These are phyloP conservation scores for Sebastes iracundus DNA, from an alignment of 2,797 vertebrate species.

Conservation along the genomic window DNA sequence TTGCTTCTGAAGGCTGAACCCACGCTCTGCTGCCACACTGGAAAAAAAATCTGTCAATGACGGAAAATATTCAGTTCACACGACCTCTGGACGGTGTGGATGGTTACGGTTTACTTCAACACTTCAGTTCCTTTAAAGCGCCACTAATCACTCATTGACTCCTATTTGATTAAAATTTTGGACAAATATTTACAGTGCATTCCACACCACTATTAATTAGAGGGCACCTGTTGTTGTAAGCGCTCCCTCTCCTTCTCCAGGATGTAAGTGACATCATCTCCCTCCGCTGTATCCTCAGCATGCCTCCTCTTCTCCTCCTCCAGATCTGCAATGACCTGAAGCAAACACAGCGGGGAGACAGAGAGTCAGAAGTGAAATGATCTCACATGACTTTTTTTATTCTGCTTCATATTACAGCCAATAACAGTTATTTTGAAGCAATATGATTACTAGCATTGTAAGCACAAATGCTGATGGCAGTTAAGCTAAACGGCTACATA, in stretches of 20 bases:
- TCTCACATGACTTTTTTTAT: neutral
- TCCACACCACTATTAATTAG: neutral
- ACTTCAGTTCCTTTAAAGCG: neutral
- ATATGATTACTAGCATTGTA: neutral
- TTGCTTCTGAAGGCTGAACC: too few relatives aligned
- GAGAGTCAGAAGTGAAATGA: slow-evolving; percentile 15
- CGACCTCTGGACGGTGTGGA: neutral
- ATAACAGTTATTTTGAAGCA: neutral
- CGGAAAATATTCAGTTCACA: too few relatives aligned
- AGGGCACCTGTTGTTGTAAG: slow-evolving; percentile 92
- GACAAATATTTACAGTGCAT: neutral
- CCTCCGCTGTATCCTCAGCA: slow-evolving; percentile 95
- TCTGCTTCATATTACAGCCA: neutral
- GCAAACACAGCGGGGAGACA: slow-evolving; percentile 56
- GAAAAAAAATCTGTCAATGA: too few relatives aligned
- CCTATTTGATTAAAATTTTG: neutral
- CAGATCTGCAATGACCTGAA: slow-evolving; percentile 95
- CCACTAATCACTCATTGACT: neutral
- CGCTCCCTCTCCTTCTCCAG: slow-evolving; percentile 96
- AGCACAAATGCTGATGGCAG: neutral
- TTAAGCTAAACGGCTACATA: neutral
- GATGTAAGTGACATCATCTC: slow-evolving; percentile 98
- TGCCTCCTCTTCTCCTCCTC: slow-evolving; percentile 94
- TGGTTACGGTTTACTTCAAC: neutral
- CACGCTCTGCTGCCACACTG: too few relatives aligned